These are phyloP conservation scores for Danio tinwini DNA, from an alignment of 2,797 vertebrate genomes.

Conservation along the genomic window DNA sequence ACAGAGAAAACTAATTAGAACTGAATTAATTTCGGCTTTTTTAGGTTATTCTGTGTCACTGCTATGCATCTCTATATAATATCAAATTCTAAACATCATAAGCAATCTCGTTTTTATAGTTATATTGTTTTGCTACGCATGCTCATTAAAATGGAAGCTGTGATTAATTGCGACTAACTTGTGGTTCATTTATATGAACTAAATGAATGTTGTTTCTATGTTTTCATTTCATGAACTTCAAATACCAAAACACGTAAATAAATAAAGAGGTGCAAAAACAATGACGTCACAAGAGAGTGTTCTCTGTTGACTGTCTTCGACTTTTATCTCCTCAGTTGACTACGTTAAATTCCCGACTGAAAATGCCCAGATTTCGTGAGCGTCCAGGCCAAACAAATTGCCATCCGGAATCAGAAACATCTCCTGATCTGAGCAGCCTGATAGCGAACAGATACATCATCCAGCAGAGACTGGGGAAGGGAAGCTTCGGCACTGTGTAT, in stretches of 20 bases:
- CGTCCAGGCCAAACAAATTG: neutral
- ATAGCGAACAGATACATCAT: constrained; percentile 79
- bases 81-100: neutral
- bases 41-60: neutral
- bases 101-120: neutral
- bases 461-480: constrained; percentile 78
- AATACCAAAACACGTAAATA: neutral
- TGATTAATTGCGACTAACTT: neutral
- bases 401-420: neutral
- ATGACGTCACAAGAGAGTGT: neutral
- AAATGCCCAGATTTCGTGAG: constrained; percentile 57
- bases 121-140: neutral
- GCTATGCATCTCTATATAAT: neutral
- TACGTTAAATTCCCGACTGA: constrained; percentile 12
- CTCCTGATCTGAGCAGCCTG: constrained; percentile 55
- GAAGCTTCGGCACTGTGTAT: constrained; percentile 83
- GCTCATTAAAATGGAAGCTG: too few relatives aligned
- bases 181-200: neutral
- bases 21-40: neutral
- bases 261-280: neutral
- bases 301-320: neutral
- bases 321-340: neutral
- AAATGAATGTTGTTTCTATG: neutral
- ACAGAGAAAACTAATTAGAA: neutral
- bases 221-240: neutral